phyloP scores from a whole-genome alignment of 2,113 vertebrate genomes.

The Hemicordylus capensis region DNA sequence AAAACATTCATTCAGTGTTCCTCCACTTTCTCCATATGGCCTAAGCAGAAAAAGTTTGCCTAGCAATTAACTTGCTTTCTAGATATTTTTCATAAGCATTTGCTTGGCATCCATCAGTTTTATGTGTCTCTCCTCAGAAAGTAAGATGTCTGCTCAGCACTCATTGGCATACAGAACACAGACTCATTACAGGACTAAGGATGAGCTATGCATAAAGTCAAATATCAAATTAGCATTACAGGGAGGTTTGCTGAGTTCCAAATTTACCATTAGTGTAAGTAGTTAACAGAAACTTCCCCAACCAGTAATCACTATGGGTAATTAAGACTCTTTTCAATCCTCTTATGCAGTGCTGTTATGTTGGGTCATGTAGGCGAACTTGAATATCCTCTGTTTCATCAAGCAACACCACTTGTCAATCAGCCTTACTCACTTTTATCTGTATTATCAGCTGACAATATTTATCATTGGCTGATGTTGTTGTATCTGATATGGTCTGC shows the following conservation, averaged over 20 bases:
- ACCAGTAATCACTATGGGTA: conserved; percentile 63
- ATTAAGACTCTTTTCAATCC: conserved; percentile 71
- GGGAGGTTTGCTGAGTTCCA: conserved; percentile 52
- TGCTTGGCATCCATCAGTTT: conserved; percentile 72
- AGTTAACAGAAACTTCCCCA: conserved; percentile 59
- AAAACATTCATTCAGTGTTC: conserved; percentile 46
- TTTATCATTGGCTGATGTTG: neutral
- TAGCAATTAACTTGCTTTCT: conserved; percentile 63
- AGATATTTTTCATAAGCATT: conserved; percentile 70
- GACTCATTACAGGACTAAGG: conserved; percentile 70
- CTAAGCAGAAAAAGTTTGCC: conserved; percentile 56
- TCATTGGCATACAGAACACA: conserved; percentile 67
- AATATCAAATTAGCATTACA: conserved; percentile 63
- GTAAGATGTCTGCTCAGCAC: conserved; percentile 61
- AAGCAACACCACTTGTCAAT: neutral
- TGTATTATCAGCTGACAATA: neutral
- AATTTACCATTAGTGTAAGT: conserved; percentile 56
- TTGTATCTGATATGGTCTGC: neutral
- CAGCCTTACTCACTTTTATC: neutral
- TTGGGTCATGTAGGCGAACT: neutral
- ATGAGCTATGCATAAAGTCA: conserved; percentile 72
- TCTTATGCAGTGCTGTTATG: conserved; percentile 51
- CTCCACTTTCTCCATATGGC: conserved; percentile 55
- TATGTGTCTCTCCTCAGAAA: conserved; percentile 61
- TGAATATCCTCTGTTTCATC: neutral